Evolutionary conservation across 2,797 vertebrate species (phyloP), one percentile per base, ranked within the genome.

Genomic region (Phyllotis vaccarum): DNA sequence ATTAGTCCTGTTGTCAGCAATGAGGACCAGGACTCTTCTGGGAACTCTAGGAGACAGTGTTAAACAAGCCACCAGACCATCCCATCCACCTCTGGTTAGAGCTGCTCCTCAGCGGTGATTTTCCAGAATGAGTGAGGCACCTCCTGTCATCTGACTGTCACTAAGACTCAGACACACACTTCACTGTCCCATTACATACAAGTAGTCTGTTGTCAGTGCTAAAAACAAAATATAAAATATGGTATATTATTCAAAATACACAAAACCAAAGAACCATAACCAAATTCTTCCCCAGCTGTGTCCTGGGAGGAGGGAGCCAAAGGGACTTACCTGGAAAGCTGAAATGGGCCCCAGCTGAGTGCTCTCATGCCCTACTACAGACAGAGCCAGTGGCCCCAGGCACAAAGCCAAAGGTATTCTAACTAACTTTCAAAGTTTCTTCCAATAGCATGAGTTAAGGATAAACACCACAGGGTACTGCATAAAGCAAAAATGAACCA

Each of bases 401-500:
- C 56, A 79, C 64, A n/a, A 34, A 93, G 37, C 80, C 81, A 90
- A 91, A 72, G 58, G 8, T 13, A 95, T 68, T 83, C 85, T 66
- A 76, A 81, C 40, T 58, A 90, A 64, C 46, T 54, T 93, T 79
- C 68, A 27, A 94, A 89, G 68, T 72, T 70, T 88, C n/a, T 31
- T 52, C 2, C 22, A 88, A 64, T 31, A 90, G 31, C 21, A 82
- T 58, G 49, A 90, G 72, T 2, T 70, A 90, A 54, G 31, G 31
- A n/a, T 78, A 93, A 94, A 93, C 52, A 95, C 58, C 52, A 76
- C 0, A 86, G 16, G 64, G 56, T 37, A 89, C 0, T 87, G 64
- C 60, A 92, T 75, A 97, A 95, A 60, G 49, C 96, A 93, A 95
- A 93, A 95, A 82, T 17, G 8, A 96, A 34, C 40, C 40, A 46